phyloP scores from a whole-genome alignment of 2,888 invertebrate species.

The Drepana falcataria region DNA sequence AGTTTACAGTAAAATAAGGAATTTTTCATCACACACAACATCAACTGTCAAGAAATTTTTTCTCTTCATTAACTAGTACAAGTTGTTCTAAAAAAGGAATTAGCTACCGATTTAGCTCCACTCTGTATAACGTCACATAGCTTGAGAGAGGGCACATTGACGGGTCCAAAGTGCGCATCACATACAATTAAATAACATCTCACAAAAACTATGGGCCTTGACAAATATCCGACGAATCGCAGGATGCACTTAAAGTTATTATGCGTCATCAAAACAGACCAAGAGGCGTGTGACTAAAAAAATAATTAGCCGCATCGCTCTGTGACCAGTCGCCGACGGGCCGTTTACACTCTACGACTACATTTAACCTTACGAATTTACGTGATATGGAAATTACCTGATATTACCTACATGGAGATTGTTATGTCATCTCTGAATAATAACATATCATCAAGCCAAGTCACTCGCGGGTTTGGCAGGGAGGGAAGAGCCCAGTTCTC shows the following conservation, averaged over 20 bases:
- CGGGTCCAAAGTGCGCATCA: not conserved
- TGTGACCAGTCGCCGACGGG: conserved; percentile 21
- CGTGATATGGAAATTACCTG: not conserved
- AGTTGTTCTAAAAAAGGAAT: too few species aligned
- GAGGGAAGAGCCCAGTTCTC: too few species aligned
- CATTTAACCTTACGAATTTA: not conserved
- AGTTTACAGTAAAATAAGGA: too few species aligned
- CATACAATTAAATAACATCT: not conserved
- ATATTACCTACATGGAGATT: too few species aligned
- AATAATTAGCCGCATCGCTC: conserved; percentile 46
- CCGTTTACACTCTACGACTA: conserved; percentile 23
- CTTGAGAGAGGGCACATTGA: not conserved
- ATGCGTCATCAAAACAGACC: conserved; percentile 58
- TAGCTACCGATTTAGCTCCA: too few species aligned
- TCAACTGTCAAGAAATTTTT: too few species aligned
- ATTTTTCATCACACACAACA: too few species aligned
- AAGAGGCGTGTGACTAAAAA: conserved; percentile 50
- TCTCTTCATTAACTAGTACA: too few species aligned
- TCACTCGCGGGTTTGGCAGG: too few species aligned
- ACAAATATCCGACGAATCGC: conserved; percentile 34
- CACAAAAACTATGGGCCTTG: conserved; percentile 23
- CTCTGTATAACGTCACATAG: too few species aligned
- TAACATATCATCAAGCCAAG: too few species aligned
- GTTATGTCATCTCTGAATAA: too few species aligned
- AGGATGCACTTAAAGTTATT: conserved; percentile 47